phyloP scores from a whole-genome alignment of 2,797 vertebrate species.

The Rhinella marina region DNA sequence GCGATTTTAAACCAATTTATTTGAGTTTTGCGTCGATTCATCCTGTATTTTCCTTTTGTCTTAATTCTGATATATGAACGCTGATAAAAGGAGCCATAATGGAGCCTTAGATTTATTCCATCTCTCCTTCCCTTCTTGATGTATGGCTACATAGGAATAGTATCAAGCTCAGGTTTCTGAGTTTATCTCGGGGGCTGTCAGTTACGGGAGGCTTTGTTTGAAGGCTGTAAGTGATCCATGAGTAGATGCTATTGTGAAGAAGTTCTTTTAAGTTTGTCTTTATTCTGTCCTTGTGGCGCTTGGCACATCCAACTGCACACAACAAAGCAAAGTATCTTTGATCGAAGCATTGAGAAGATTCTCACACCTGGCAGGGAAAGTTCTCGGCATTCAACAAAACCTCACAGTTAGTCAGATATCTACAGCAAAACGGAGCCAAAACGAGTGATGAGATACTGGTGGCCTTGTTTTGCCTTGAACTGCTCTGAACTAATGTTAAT shows the following conservation, averaged over 20 bases:
- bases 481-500: not conserved
- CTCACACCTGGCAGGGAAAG: slow-evolving; percentile 62
- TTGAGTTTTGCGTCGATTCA: slow-evolving; percentile 24
- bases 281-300: slow-evolving; percentile 63
- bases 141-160: slow-evolving; percentile 65
- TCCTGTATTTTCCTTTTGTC: slow-evolving; percentile 8
- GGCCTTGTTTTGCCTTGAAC: slow-evolving; percentile 22
- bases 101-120: slow-evolving; percentile 60
- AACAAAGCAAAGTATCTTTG: slow-evolving; percentile 62
- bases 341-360: slow-evolving; percentile 63
- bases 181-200: slow-evolving; percentile 70
- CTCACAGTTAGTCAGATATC: slow-evolving; percentile 32
- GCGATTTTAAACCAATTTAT: slow-evolving; percentile 30
- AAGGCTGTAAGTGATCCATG: slow-evolving; percentile 67
- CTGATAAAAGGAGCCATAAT: slow-evolving; percentile 67
- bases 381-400: slow-evolving; percentile 40
- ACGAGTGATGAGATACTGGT: slow-evolving; percentile 5
- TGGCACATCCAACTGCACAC: slow-evolving; percentile 55
- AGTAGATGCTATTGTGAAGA: slow-evolving; percentile 64
- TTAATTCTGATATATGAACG: slow-evolving; percentile 66
- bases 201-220: slow-evolving; percentile 68
- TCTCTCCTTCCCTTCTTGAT: slow-evolving; percentile 66
- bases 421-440: slow-evolving; percentile 15
- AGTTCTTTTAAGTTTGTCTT: slow-evolving; percentile 64
- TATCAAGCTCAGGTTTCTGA: slow-evolving; percentile 70